Base-by-base conservation (phyloP, 2,797 vertebrate genomes). In the Sebastes oblongus region DNA sequence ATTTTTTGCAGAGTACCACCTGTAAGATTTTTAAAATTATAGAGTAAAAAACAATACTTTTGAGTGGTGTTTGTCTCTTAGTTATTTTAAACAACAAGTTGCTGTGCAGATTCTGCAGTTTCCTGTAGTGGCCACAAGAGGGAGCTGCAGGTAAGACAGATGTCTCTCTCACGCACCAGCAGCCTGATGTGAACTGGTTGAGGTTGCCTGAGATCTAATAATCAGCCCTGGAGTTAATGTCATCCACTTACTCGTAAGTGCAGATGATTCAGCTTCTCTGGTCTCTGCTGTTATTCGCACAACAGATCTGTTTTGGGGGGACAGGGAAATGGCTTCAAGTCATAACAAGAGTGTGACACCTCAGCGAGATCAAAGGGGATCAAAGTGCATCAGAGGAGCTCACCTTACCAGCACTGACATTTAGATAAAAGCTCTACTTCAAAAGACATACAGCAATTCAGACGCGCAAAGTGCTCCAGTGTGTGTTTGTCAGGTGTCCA, bases 11-110 rank as follows among this genome's bases (percentile, higher is more conserved):
- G 89, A 93, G 90, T 95, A 92, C 92, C 93, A 93, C 86, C 70
- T 93, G 90, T 91, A 90, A 91, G 81, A 86, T 93, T 94, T 94
- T 94, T 93, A 82, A 88, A 92, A 94, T 88, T 90, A 93, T 88
- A 93, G 86, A 95, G 91, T 94, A 95, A 93, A 93, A 46, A 89
- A 87, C 80, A 87, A 89, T 91, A 92, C 90, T 93, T 95, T 94
- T 94, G 91, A 89, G 85, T 87, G 75, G 58, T 86, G 84, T 87
- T 65, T 86, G 88, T 89, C 81, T 92, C 81, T 82, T 81, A 54
- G 60, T 89, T 78, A 52, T 89, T 93, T 81, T 2, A 10, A 50
- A 72, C 13, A 42, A 46, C 34, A 25, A 42, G 16, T 25, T 62
- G 16, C 4, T 6, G 36, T 14, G 24, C 13, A 32, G 27, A 29